These are phyloP conservation scores for Eilema sororculum DNA, from an alignment of 2,888 invertebrate genomes.

Conservation along the genomic window DNA sequence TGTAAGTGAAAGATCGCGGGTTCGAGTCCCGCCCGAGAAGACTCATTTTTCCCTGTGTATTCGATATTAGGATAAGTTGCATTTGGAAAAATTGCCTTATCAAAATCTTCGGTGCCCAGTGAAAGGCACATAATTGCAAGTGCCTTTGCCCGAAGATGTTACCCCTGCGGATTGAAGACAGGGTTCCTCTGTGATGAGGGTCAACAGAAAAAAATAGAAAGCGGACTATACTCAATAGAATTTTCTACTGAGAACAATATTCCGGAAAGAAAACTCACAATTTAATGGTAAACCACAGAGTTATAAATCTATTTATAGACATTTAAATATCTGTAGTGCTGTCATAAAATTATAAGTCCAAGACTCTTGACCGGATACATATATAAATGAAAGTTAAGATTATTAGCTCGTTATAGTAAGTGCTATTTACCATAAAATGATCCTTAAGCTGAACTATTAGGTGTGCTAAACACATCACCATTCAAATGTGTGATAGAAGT, in stretches of 20 bases:
- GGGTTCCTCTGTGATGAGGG: too few species aligned
- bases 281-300: not conserved
- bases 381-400: constrained; percentile 17
- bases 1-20: too few species aligned
- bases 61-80: too few species aligned
- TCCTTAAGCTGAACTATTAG: not conserved
- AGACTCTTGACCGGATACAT: not conserved
- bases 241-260: not conserved
- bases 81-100: too few species aligned
- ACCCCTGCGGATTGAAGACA: too few species aligned
- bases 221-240: too few species aligned
- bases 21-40: too few species aligned
- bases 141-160: too few species aligned
- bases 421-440: not conserved
- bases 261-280: not conserved
- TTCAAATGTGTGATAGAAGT: not conserved
- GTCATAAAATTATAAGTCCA: not conserved
- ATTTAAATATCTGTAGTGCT: not conserved
- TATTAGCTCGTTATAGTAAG: not conserved
- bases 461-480: not conserved
- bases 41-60: too few species aligned
- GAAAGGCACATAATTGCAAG: too few species aligned
- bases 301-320: not conserved
- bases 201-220: too few species aligned
- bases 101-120: too few species aligned